phyloP scores from a whole-genome alignment of 2,888 invertebrate genomes.

The Lithophane semibrunnea region DNA sequence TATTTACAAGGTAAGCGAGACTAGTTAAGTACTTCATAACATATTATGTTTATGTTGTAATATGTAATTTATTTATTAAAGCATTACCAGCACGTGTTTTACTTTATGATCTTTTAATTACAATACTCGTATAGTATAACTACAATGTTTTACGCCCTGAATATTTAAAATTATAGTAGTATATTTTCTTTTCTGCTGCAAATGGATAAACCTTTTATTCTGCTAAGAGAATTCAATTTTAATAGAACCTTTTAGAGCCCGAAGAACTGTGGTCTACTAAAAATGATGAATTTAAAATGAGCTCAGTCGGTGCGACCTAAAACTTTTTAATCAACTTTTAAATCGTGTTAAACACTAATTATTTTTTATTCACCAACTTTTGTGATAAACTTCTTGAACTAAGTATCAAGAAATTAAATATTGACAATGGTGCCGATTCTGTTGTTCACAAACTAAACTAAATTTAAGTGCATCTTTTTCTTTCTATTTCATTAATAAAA shows the following conservation, averaged over 20 bases:
- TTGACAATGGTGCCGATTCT: background rate
- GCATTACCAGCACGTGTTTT: conserved; percentile 23
- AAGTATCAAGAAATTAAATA: conserved; percentile 1
- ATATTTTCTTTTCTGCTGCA: background rate
- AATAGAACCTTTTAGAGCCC: background rate
- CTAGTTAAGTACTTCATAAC: background rate
- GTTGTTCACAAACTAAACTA: too few species aligned
- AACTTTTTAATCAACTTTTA: conserved; percentile 46
- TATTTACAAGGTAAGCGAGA: background rate
- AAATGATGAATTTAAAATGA: conserved; percentile 43
- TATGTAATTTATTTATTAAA: conserved; percentile 13
- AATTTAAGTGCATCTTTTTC: too few species aligned
- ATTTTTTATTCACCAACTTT: conserved; percentile 23
- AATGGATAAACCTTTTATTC: background rate
- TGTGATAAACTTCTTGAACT: background rate
- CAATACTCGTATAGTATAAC: background rate
- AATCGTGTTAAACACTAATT: conserved; percentile 21
- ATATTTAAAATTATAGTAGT: background rate
- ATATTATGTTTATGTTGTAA: background rate
- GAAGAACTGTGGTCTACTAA: conserved; percentile 16
- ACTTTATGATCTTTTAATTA: conserved; percentile 20
- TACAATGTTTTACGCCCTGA: background rate
- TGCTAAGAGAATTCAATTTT: conserved; percentile 8
- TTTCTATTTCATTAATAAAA: too few species aligned
- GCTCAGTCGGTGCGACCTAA: background rate